phyloP scores from a whole-genome alignment of 2,888 invertebrate genomes.

The Kuschelorhynchus macadamiae region DNA sequence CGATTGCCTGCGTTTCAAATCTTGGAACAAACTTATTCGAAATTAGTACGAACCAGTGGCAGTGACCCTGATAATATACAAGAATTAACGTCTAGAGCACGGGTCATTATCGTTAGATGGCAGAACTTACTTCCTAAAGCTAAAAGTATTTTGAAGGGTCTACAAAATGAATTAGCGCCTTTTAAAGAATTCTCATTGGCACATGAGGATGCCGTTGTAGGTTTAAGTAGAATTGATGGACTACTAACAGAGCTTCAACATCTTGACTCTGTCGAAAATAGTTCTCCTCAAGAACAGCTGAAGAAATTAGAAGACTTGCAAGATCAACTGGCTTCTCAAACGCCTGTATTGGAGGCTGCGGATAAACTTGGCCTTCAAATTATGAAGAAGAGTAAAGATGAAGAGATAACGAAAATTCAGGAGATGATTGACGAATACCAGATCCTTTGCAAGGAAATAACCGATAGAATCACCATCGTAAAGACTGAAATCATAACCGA shows the following conservation, averaged over 20 bases:
- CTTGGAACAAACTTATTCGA: conserved; percentile 79
- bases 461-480: conserved; percentile 69
- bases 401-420: conserved; percentile 73
- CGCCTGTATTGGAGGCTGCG: conserved; percentile 71
- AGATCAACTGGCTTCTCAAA: conserved; percentile 72
- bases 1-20: conserved; percentile 73
- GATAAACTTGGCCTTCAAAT: conserved; percentile 75
- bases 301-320: conserved; percentile 72
- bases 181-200: conserved; percentile 80
- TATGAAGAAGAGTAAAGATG: conserved; percentile 72
- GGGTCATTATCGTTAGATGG: conserved; percentile 76
- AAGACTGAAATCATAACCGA: conserved; percentile 67
- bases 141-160: conserved; percentile 72
- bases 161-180: conserved; percentile 73
- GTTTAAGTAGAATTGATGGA: conserved; percentile 80
- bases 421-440: conserved; percentile 78
- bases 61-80: conserved; percentile 80
- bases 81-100: conserved; percentile 74
- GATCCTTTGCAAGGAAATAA: conserved; percentile 75
- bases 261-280: conserved; percentile 69
- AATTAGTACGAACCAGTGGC: conserved; percentile 77
- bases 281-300: conserved; percentile 67
- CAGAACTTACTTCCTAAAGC: conserved; percentile 75
- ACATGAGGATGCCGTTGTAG: conserved; percentile 80
- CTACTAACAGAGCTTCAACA: conserved; percentile 80